Evolutionary conservation across 2,797 vertebrate species (phyloP).

Genomic region (Triplophysa bombifrons): DNA sequence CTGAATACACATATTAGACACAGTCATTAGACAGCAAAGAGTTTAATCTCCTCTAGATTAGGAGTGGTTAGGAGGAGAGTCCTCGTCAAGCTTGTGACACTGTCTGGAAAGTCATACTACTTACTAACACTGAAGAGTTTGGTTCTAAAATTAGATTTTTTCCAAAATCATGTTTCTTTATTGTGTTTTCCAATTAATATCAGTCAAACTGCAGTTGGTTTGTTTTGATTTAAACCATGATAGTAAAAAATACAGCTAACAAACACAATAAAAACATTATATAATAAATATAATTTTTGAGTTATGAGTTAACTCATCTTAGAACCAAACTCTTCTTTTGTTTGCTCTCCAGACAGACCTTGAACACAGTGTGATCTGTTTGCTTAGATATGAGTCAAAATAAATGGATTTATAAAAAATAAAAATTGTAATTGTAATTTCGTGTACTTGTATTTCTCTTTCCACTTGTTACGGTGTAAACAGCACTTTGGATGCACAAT

Average conservation of each 20-base stretch:
- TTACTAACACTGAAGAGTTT: too few species aligned
- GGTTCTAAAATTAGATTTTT: too few species aligned
- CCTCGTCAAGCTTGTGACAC: constrained; percentile 66
- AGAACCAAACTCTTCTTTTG: too few species aligned
- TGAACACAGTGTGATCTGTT: not conserved
- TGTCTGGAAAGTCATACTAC: constrained; percentile 9
- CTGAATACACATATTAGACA: constrained; percentile 74
- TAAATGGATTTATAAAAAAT: not conserved
- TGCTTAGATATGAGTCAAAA: not conserved
- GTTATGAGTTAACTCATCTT: too few species aligned
- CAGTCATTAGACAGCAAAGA: constrained; percentile 76
- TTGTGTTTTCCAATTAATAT: too few species aligned
- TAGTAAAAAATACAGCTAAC: too few species aligned
- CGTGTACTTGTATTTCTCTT: not conserved
- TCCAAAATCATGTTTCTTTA: too few species aligned
- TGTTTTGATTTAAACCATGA: too few species aligned
- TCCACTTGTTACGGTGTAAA: not conserved
- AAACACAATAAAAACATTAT: too few species aligned
- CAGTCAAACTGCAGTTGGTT: too few species aligned
- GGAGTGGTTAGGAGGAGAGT: constrained; percentile 64
- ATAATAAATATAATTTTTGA: too few species aligned
- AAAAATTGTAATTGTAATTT: not conserved
- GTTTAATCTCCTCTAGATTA: constrained; percentile 71
- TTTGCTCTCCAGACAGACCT: not conserved
- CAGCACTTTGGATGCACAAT: not conserved